Base-by-base conservation (phyloP, 2,797 vertebrate species). In the Tenualosa thibaudeaui region DNA sequence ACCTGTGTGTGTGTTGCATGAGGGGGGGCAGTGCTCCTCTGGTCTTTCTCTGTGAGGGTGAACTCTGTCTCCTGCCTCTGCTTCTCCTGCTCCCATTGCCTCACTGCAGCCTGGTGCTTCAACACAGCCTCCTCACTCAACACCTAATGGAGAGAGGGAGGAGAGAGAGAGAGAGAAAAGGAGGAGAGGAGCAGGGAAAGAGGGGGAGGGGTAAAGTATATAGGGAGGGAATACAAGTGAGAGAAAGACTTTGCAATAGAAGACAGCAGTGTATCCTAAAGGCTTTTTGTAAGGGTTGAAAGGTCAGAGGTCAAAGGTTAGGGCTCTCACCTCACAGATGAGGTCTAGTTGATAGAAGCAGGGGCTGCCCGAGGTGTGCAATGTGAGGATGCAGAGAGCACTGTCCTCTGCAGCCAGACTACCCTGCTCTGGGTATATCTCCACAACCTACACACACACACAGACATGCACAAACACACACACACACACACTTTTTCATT, bases 281-380 rank as follows among this genome's bases (percentile, higher is more conserved):
- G 3, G 7, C 0, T 60, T 60, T 22, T 5, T 1, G 62, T 31
- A 12, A 65, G 62, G 62, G n/a, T 65, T 26, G 13, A 31, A 49
- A n/a, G 82, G 68, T 82, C 58, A 37, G n/a, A 53, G 58, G 50
- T 2, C 10, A 37, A 49, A 60, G 26, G n/a, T 13, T 8, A 22
- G 40, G 15, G 24, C 10, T 24, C 93, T 92, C 86, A 97, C 97
- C 95, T 97, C 94, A 92, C 98, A 99, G 83, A 96, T 83, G 82
- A 98, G 89, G 89, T 98, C 96, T 51, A 95, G 83, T 62, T 92
- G 94, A 91, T 95, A 97, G 92, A 96, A 89, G 43, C 92, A 92
- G 58, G 97, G 93, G 15, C 88, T 93, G 82, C 93, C 92, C 1
- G 94, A 93, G 13, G 96, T 87, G 31, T 82, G 91, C 89, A 99